Percentiles rank a stretch among this genome's conserved stretches.
Evolutionary conservation across 2,888 invertebrate genomes (phyloP).

Genomic region (Epirrhoe alternata): DNA sequence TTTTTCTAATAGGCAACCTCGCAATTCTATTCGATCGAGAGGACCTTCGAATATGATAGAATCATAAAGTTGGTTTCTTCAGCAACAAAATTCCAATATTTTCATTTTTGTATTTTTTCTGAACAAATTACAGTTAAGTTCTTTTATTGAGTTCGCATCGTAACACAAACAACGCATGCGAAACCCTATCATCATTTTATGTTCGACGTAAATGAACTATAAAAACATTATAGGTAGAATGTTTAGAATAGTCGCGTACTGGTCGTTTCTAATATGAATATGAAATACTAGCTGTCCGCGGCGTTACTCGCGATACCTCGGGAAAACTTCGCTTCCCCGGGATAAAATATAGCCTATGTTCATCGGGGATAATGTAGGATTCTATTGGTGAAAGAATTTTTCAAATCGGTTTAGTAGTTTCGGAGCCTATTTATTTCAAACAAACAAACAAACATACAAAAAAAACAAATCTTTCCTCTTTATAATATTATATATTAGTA

Average conservation of each 20-base stretch:
- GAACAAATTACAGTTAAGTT: not conserved
- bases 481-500: too few species aligned
- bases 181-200: not conserved
- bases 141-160: not conserved
- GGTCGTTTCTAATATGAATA: not conserved
- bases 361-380: too few species aligned
- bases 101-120: not conserved
- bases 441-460: too few species aligned
- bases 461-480: too few species aligned
- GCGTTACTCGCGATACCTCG: too few species aligned
- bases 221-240: not conserved
- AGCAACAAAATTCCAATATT: not conserved
- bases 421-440: too few species aligned
- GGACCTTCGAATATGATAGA: not conserved
- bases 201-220: not conserved
- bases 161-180: not conserved
- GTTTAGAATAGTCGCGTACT: not conserved
- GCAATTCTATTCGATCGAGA: not conserved
- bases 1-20: not conserved
- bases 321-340: too few species aligned
- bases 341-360: too few species aligned
- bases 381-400: too few species aligned
- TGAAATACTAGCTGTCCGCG: too few species aligned
- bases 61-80: not conserved
- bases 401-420: too few species aligned